Conservation (phyloP, 2,797 vertebrate species). For the Aphelocoma californica region DNA sequence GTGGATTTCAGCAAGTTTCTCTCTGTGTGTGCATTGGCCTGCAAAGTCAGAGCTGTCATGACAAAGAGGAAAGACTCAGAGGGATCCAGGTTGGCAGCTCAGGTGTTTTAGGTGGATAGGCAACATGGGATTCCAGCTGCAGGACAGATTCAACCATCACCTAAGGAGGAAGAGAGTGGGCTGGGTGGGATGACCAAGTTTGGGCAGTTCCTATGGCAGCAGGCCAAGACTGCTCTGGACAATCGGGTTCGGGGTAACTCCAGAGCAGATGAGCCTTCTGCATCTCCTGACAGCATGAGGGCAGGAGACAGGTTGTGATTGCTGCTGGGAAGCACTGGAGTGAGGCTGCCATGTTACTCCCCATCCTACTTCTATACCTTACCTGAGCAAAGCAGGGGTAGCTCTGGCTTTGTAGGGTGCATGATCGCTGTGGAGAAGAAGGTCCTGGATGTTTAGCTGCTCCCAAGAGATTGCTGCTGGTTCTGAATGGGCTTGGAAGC, state of each 20-base stretch:
- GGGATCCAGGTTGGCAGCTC: background rate
- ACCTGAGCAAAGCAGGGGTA: background rate
- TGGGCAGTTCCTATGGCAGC: background rate
- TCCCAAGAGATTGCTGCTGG: background rate
- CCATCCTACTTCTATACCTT: background rate
- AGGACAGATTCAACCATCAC: background rate
- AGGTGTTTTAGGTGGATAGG: background rate
- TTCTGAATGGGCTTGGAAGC: background rate
- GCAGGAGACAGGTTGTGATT: background rate
- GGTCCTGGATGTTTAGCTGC: background rate
- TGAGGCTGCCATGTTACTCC: background rate
- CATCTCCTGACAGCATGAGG: background rate
- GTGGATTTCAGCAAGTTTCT: background rate
- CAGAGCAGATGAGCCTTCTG: background rate
- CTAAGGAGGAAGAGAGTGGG: background rate
- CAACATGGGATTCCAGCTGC: background rate
- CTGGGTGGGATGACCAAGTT: fast-evolving
- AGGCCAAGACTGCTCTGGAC: background rate
- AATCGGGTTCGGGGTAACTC: background rate
- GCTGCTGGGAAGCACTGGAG: background rate
- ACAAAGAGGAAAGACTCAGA: background rate
- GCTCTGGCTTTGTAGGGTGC: background rate
- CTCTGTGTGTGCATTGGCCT: background rate
- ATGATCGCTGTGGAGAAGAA: background rate
- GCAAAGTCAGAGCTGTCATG: background rate